Conservation (phyloP, 2,797 vertebrate genomes). For the Capromys pilorides region DNA sequence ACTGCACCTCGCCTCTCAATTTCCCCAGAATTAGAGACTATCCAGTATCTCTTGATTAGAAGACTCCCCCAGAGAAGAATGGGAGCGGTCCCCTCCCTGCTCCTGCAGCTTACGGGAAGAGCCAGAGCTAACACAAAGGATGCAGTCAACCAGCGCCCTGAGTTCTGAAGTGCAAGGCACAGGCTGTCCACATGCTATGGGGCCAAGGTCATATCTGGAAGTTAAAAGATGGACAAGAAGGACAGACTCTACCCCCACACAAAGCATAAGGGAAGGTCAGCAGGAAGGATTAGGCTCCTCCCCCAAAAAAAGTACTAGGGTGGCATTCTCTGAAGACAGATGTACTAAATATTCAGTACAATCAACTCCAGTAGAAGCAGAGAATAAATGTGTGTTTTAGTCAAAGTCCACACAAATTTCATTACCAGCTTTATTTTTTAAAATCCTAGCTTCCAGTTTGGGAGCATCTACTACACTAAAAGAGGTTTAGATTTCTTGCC, state of each 20-base stretch:
- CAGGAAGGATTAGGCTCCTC: background rate
- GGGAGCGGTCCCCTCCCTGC: background rate
- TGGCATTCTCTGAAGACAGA: conserved; percentile 45
- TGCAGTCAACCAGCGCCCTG: background rate
- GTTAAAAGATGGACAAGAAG: background rate
- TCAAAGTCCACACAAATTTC: background rate
- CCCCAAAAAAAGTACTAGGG: background rate
- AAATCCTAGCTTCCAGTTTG: background rate
- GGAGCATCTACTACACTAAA: background rate
- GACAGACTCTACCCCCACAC: background rate
- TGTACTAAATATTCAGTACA: background rate
- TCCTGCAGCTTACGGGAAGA: background rate
- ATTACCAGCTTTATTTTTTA: background rate
- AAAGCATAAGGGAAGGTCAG: background rate
- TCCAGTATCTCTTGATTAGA: background rate
- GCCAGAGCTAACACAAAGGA: background rate
- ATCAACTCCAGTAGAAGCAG: conserved; percentile 1
- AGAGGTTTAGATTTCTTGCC: background rate
- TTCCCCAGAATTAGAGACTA: conserved; percentile 22
- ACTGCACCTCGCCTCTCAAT: background rate
- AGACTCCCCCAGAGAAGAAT: background rate
- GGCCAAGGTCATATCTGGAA: conserved; percentile 26
- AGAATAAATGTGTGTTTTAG: background rate
- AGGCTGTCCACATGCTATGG: background rate
- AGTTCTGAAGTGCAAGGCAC: background rate